phyloP scores from a whole-genome alignment of 30 jellyfish, hydroid and myxozoan species.

The Cassiopea xamachana region DNA sequence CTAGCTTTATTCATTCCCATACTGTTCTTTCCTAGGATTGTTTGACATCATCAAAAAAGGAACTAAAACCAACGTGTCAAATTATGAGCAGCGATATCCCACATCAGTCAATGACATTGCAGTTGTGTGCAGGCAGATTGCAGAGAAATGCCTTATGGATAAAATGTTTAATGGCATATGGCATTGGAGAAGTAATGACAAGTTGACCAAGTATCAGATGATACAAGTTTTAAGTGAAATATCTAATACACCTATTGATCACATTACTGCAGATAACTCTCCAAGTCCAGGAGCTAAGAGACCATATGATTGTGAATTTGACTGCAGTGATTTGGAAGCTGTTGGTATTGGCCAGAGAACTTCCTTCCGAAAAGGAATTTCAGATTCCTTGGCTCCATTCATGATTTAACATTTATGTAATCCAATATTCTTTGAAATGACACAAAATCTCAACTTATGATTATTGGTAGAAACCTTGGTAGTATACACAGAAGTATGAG shows the following conservation, averaged over 20 bases:
- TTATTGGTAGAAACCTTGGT: too few species aligned
- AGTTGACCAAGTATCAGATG: slow-evolving; percentile 87
- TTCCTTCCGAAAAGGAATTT: slow-evolving; percentile 4
- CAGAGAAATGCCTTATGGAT: slow-evolving; percentile 42
- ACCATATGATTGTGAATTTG: slow-evolving; percentile 92
- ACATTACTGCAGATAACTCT: slow-evolving; percentile 61
- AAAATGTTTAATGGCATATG: slow-evolving; percentile 72
- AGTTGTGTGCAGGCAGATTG: slow-evolving; percentile 84
- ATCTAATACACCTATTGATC: slow-evolving; percentile 61
- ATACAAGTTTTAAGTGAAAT: slow-evolving; percentile 67
- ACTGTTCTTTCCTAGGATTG: slow-evolving; percentile 52
- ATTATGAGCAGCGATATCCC: slow-evolving; percentile 87
- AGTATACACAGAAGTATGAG: too few species aligned
- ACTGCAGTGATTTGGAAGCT: slow-evolving; percentile 18
- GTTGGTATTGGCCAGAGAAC: slow-evolving; percentile 43
- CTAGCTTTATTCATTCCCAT: neutral
- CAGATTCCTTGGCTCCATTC: slow-evolving; percentile 10
- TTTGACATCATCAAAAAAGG: slow-evolving; percentile 63
- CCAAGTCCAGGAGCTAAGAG: slow-evolving; percentile 83
- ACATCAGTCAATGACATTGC: slow-evolving; percentile 91
- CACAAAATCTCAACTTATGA: too few species aligned
- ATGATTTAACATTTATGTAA: neutral
- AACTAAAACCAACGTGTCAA: slow-evolving; percentile 58
- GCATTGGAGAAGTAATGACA: slow-evolving; percentile 89
- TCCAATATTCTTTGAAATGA: neutral